Evolutionary conservation across 2,113 vertebrate species (phyloP).

Genomic region (Capra hircus): DNA sequence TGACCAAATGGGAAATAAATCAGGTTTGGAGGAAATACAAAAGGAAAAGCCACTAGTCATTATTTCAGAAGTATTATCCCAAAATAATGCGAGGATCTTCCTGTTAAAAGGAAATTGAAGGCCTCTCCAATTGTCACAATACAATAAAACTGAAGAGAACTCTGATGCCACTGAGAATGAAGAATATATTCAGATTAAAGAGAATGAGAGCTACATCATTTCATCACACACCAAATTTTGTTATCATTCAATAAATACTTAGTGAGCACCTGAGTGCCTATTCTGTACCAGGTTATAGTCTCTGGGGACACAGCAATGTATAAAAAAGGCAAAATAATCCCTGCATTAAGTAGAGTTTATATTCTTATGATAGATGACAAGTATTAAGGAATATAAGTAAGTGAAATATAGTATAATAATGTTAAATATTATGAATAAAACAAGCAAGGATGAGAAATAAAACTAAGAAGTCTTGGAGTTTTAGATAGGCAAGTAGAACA

Average conservation of each 20-base stretch:
- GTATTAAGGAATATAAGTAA: background rate
- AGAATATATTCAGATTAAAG: background rate
- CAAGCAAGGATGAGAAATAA: background rate
- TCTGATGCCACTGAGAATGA: background rate
- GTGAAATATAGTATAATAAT: background rate
- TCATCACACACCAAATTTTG: background rate
- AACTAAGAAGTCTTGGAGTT: background rate
- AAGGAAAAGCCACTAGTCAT: background rate
- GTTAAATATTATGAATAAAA: background rate
- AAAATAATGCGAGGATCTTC: background rate
- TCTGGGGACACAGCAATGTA: background rate
- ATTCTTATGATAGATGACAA: background rate
- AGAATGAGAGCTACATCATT: background rate
- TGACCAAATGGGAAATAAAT: background rate
- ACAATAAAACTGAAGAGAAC: background rate
- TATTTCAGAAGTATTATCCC: background rate
- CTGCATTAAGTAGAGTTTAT: background rate
- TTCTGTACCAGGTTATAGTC: background rate
- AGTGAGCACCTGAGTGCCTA: background rate
- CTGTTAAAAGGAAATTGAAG: background rate
- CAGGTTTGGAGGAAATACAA: background rate
- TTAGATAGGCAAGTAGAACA: background rate
- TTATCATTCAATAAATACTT: background rate
- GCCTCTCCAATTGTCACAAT: background rate
- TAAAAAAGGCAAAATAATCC: background rate